Percentiles rank a stretch among this genome's conserved stretches.
Conservation (phyloP, 2,797 vertebrate species). For the Siniperca obscura region DNA sequence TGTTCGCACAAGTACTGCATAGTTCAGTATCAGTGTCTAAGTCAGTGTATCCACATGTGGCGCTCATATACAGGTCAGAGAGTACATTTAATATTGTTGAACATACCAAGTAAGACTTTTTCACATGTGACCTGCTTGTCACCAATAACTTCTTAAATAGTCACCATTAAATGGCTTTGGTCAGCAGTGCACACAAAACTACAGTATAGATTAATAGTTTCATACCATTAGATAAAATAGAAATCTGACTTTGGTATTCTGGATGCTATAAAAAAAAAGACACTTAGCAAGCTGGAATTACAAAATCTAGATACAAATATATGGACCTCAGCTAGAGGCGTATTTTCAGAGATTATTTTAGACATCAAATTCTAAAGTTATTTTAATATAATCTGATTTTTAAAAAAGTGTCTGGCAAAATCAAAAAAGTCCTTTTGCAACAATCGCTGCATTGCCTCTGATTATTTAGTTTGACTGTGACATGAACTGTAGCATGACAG, state of each 20-base stretch:
- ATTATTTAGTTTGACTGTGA: background rate
- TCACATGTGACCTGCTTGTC: background rate
- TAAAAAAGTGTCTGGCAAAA: background rate
- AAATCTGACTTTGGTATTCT: background rate
- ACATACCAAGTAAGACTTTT: background rate
- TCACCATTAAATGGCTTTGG: background rate
- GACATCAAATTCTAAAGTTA: background rate
- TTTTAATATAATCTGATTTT: background rate
- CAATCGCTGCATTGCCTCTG: background rate
- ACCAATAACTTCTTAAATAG: background rate
- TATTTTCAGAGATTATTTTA: background rate
- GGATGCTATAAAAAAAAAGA: background rate
- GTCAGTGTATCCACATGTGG: background rate
- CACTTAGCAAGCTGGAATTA: background rate
- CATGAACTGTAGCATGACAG: background rate
- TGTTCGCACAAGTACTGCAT: background rate
- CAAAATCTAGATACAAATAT: background rate
- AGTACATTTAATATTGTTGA: too few relatives aligned
- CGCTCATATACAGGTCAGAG: background rate
- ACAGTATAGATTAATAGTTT: background rate
- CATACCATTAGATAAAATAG: background rate
- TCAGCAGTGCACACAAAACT: background rate
- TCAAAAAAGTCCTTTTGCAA: background rate
- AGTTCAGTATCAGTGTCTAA: background rate
- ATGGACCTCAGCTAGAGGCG: background rate